Base-by-base conservation (phyloP, 2,888 invertebrate genomes). In the Drosophila cyrtoloma region DNA sequence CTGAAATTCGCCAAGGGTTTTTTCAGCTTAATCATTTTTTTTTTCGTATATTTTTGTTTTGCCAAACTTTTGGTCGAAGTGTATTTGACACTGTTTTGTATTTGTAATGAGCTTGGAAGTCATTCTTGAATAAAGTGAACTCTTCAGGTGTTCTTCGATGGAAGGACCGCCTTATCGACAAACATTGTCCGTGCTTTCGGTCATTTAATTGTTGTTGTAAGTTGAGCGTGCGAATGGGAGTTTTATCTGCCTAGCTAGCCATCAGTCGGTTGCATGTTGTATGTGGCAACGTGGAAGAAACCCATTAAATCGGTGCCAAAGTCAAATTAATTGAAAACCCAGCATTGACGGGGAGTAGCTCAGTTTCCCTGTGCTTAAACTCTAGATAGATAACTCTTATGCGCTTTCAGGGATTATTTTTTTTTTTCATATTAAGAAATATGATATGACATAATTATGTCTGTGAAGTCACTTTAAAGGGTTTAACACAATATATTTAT, bases 171-270 rank as follows among this genome's bases (percentile, higher is more conserved):
- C 12, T 12, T 26, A 22, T 22, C 32, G 37, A 37, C 26, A 32
- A 47, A 44, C 26, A 5, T 28, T 59, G 60, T 71, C 47, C 75
- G 75, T 75, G 75, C 19, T 50, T 55, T 55, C 16, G 61, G 68
- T 53, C 61, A 74, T 57, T 74, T 74, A 53, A 61, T 61, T 61
- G 44, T 37, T 37, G 37, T 19, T 28, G 47, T 55, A 19, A 69
- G 52, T 58, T 78, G 64, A 77, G 74, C 79, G 77, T 77, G 77
- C 55, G 65, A 77, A 56, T 68, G 19, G 50, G n/a, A 35, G 37
- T 51, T 44, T 50, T 26, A 14, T 22, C 30, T 32, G 28, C 33
- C 22, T 71, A 50, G 22, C 39, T 39, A 57, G 44, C 39, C 39
- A 33, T 16, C 32, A 35, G 61, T 30, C 26, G 47, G 52, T 39